Base-by-base conservation (phyloP, 2,113 vertebrate genomes). In the Monarcha castaneiventris region DNA sequence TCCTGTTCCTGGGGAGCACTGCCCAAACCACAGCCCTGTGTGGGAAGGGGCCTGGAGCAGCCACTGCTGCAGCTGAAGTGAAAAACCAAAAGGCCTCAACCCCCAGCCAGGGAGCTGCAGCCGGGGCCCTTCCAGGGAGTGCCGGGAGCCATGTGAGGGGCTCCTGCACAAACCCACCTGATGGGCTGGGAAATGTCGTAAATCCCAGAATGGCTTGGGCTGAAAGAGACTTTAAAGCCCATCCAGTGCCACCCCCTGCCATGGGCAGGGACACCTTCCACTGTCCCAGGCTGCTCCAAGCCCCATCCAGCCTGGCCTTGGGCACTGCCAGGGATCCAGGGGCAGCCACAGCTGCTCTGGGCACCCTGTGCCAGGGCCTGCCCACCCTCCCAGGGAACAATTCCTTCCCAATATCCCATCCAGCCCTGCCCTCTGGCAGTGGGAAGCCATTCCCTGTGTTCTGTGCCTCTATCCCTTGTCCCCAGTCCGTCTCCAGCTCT, bases 71-170 rank as follows among this genome's bases (percentile, higher is more conserved):
- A 55, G 12, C 5, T 21, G 3, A 41, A 61, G 25, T 2, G 27
- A 62, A 76, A 80, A 49, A 29, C 25, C 48, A 30, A 55, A 46
- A 30, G 32, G 5, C 35, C 46, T 20, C 76, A 86, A 23, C 5
- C 13, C 39, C 39, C n/a, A 13, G 39, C 9, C 26, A 2, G 2
- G 52, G 52, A 39, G 25, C 56, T 46, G 61, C 6, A 35, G 58
- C 18, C 1, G 1, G 4, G 26, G 71, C 22, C 11, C 9, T 16
- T 21, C 25, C 6, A 68, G 72, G 18, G 30, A 5, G 1, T 0
- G 2, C 21, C 3, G 1, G 17, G 44, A 49, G 20, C 4, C 17
- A 25, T 1, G 0, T 1, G 7, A 77, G 56, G 43, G 10, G 6
- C 33, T 37, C 2, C 22, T 35, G 52, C 27, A 48, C 48, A 55